Percentiles rank a stretch among this genome's conserved stretches.
phyloP scores from a whole-genome alignment of 2,113 vertebrate species.

The Tursiops truncatus region DNA sequence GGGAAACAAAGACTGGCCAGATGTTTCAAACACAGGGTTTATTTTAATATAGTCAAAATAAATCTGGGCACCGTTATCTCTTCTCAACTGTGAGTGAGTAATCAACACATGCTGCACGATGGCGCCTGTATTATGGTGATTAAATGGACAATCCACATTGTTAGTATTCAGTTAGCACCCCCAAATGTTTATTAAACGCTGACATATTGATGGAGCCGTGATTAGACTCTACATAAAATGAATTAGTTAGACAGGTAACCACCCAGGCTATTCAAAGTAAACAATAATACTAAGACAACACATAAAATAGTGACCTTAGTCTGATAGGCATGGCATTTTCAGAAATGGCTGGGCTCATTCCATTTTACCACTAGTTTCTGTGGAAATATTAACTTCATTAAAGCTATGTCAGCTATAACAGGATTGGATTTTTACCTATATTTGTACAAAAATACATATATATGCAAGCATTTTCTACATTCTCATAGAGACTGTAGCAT shows the following conservation, averaged over 20 bases:
- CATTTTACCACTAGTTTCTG: not conserved
- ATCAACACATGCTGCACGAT: not conserved
- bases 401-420: not conserved
- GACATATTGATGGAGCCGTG: not conserved
- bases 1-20: slow-evolving; percentile 40
- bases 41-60: slow-evolving; percentile 47
- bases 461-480: not conserved
- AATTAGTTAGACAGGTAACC: slow-evolving; percentile 49
- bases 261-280: not conserved
- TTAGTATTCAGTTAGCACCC: slow-evolving; percentile 19
- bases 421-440: not conserved
- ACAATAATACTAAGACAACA: not conserved
- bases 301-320: not conserved
- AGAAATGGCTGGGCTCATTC: slow-evolving; percentile 16
- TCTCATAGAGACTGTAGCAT: not conserved
- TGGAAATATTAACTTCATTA: not conserved
- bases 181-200: slow-evolving; percentile 44
- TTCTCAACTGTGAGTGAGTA: not conserved
- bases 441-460: not conserved
- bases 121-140: not conserved
- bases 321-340: not conserved
- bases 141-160: slow-evolving; percentile 9
- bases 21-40: slow-evolving; percentile 37
- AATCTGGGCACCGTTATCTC: slow-evolving; percentile 42
- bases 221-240: not conserved